Evolutionary conservation across 1,140 invertebrate species (phyloP), one percentile per base, ranked within the genome.

Genomic region (Solenopsis fugax): DNA sequence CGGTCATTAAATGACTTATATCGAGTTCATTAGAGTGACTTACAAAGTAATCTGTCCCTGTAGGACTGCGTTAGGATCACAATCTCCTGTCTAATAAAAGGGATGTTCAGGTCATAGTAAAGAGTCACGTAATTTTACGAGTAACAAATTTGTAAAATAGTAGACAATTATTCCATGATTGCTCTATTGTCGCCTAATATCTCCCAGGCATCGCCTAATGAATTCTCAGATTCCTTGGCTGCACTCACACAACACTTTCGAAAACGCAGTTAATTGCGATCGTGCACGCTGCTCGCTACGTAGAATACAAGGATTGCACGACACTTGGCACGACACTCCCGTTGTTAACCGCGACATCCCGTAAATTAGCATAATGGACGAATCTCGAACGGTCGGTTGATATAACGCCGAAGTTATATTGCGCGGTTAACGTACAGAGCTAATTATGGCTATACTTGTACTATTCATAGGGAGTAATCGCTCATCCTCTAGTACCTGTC

Each of bases 331-430:
- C 41, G 0, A 12, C 21, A 48, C 21, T 67, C n/a, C 12, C 12
- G 12, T 48, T 48, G 65, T 69, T 69, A 69, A 50, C 41, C 65
- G 45, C 65, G 41, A 69, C 13, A 13, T 69, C 13, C 13, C n/a
- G 65, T 69, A 69, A 69, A 69, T 29, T 29, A 50, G 41, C 45
- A 50, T 50, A 69, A 69, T 29, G 6, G 21, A 69, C 41, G 45
- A 69, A 69, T 50, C 13, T 24, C 41, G n/a, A 50, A 50, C 2
- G 21, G 21, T 69, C 13, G 65, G n/a, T 69, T 69, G 65, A 69
- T 69, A 69, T 69, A 29, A 69, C 13, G 21, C 65, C 41, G 6
- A 69, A 69, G 65, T 69, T 69, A 18, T 69, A 69, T 48, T 69
- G 6, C 21, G n/a, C 12, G 41, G 10, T 69, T 69, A 69, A 50